phyloP scores from a whole-genome alignment of 2,888 invertebrate species.

The Chaetoderma sp. region DNA sequence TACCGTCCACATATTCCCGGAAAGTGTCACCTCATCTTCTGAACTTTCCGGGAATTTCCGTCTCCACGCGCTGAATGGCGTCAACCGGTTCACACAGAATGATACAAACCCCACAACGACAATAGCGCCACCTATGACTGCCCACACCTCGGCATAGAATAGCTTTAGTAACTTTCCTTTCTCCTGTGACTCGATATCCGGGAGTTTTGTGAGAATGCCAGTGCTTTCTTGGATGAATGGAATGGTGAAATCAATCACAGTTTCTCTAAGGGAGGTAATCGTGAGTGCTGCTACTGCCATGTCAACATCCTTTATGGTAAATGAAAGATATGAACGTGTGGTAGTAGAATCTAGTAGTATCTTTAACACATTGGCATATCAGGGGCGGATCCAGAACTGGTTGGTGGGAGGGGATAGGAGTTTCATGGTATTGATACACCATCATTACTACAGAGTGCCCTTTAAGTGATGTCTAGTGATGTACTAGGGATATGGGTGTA shows the following conservation, averaged over 20 bases:
- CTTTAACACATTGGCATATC: too few relatives aligned
- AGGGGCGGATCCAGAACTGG: too few relatives aligned
- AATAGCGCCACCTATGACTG: background rate
- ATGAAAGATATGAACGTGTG: too few relatives aligned
- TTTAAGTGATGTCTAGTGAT: too few relatives aligned
- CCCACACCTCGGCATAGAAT: background rate
- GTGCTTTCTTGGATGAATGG: background rate
- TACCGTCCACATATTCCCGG: background rate
- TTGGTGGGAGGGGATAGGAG: too few relatives aligned
- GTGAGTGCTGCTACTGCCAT: background rate
- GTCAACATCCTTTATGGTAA: background rate
- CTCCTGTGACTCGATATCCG: background rate
- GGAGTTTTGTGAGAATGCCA: background rate
- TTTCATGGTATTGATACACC: too few relatives aligned
- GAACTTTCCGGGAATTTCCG: too few relatives aligned
- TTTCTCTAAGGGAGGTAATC: background rate
- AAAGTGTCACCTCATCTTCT: background rate
- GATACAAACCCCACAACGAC: background rate
- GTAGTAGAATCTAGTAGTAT: too few relatives aligned
- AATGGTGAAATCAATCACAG: conserved; percentile 3
- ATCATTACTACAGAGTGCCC: too few relatives aligned
- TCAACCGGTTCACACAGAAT: background rate
- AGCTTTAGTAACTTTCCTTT: background rate
- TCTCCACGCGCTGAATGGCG: background rate
- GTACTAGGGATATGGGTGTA: too few relatives aligned